phyloP scores from a whole-genome alignment of 2,888 invertebrate genomes.

The Galerucella pusilla region DNA sequence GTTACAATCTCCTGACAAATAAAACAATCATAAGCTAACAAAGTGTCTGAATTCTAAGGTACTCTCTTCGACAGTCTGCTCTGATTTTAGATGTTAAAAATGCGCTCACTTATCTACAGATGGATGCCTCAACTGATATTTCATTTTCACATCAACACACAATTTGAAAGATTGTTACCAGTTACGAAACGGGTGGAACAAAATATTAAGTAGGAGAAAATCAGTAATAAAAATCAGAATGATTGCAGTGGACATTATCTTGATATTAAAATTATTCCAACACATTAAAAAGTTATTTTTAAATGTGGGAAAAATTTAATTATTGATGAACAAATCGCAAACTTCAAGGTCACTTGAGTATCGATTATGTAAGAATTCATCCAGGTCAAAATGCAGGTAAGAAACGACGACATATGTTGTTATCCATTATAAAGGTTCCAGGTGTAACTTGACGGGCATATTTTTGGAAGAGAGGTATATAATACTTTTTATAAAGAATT shows the following conservation, averaged over 20 bases:
- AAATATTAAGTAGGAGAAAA: too few relatives aligned
- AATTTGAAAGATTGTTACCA: too few relatives aligned
- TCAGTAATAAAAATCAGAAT: conserved; percentile 12
- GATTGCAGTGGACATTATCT: neutral
- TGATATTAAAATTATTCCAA: neutral
- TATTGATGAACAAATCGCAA: neutral
- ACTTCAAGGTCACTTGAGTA: conserved; percentile 12
- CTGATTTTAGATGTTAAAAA: too few relatives aligned
- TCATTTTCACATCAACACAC: too few relatives aligned
- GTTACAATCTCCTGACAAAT: too few relatives aligned
- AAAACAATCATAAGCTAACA: too few relatives aligned
- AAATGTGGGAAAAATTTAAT: neutral
- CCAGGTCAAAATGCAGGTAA: conserved; percentile 43
- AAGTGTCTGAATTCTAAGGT: too few relatives aligned
- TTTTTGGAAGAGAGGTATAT: conserved; percentile 15
- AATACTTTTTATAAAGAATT: conserved; percentile 28
- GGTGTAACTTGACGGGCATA: conserved; percentile 44
- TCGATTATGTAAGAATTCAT: conserved; percentile 36
- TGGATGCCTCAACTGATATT: too few relatives aligned
- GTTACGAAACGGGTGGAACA: too few relatives aligned
- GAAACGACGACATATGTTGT: conserved; percentile 49
- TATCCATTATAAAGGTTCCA: conserved; percentile 48
- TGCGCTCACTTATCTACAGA: too few relatives aligned
- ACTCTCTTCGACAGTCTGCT: too few relatives aligned
- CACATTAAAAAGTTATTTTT: neutral